Evolutionary conservation across 2,797 vertebrate genomes (phyloP).

Genomic region (Lagodon rhomboides): DNA sequence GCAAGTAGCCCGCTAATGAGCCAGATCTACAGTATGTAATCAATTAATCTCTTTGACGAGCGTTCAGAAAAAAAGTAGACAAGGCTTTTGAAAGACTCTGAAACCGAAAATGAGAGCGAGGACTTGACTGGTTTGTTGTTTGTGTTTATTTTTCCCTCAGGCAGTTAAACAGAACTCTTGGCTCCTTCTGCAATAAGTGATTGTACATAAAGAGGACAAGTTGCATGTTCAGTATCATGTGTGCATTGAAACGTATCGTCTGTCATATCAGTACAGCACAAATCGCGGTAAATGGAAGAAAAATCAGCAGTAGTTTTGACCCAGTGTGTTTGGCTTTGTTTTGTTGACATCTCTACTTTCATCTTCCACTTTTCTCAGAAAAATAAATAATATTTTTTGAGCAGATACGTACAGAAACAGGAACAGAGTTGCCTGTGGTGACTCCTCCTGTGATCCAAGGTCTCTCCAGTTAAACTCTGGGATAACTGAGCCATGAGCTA

Average conservation of each 20-base stretch:
- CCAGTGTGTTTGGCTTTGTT: not conserved
- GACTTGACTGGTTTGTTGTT: constrained; percentile 8
- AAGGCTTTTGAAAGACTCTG: constrained; percentile 10
- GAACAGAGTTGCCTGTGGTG: no score
- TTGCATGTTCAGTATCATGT: constrained; percentile 14
- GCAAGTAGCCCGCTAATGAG: constrained; percentile 68
- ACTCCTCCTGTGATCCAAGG: no score
- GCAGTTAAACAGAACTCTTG: not conserved
- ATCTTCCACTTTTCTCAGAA: not conserved
- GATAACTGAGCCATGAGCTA: no score
- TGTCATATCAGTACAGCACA: not conserved
- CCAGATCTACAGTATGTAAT: constrained; percentile 59
- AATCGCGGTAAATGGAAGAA: not conserved
- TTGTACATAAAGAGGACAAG: constrained; percentile 1
- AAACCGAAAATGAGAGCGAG: constrained; percentile 9
- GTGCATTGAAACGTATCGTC: not conserved
- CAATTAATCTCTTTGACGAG: constrained; percentile 74
- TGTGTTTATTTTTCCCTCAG: not conserved
- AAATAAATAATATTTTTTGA: not conserved
- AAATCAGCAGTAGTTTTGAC: not conserved
- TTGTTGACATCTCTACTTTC: not conserved
- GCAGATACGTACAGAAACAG: not conserved
- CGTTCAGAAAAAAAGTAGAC: constrained; percentile 12
- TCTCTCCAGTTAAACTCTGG: no score
- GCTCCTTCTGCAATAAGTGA: not conserved